phyloP scores from a whole-genome alignment of 2,888 invertebrate species.

The Eucriotettix oculatus region DNA sequence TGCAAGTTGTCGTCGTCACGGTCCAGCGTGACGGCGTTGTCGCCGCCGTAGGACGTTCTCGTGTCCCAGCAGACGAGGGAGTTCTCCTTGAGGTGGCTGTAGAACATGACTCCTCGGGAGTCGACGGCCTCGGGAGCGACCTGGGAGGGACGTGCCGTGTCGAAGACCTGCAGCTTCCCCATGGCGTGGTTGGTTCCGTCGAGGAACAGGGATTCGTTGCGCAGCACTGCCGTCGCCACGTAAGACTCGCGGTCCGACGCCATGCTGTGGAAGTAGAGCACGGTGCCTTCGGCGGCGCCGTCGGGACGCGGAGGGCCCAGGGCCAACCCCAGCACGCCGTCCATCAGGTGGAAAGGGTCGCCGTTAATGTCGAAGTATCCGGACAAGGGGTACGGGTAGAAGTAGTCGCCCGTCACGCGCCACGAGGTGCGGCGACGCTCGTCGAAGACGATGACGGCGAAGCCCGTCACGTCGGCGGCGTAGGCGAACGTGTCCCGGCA shows the following conservation, averaged over 20 bases:
- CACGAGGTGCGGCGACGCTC: slow-evolving; percentile 58
- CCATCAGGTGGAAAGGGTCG: slow-evolving; percentile 52
- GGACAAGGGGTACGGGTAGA: slow-evolving; percentile 73
- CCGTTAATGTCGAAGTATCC: slow-evolving; percentile 22
- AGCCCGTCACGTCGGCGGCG: slow-evolving; percentile 66
- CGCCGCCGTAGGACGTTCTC: slow-evolving; percentile 33
- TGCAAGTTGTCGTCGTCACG: slow-evolving; percentile 44
- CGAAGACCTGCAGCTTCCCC: slow-evolving; percentile 28
- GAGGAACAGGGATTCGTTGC: slow-evolving; percentile 50
- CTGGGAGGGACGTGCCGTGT: slow-evolving; percentile 35
- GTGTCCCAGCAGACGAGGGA: slow-evolving; percentile 54
- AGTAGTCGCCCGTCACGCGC: slow-evolving; percentile 62
- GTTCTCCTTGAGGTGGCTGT: slow-evolving; percentile 48
- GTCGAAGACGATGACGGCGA: slow-evolving; percentile 47
- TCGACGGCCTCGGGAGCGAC: slow-evolving; percentile 57
- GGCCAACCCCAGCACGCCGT: slow-evolving; percentile 53
- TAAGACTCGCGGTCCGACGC: slow-evolving; percentile 48
- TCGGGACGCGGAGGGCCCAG: slow-evolving; percentile 33
- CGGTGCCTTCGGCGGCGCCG: slow-evolving; percentile 32
- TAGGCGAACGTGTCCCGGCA: slow-evolving; percentile 69
- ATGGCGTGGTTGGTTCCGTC: slow-evolving; percentile 40
- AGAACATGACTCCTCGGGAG: slow-evolving; percentile 42
- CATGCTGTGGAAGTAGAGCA: slow-evolving; percentile 51
- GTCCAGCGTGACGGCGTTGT: slow-evolving; percentile 36
- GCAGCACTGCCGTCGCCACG: slow-evolving; percentile 40